phyloP scores from a whole-genome alignment of 2,113 vertebrate species.

The Australoheros scitulus region DNA sequence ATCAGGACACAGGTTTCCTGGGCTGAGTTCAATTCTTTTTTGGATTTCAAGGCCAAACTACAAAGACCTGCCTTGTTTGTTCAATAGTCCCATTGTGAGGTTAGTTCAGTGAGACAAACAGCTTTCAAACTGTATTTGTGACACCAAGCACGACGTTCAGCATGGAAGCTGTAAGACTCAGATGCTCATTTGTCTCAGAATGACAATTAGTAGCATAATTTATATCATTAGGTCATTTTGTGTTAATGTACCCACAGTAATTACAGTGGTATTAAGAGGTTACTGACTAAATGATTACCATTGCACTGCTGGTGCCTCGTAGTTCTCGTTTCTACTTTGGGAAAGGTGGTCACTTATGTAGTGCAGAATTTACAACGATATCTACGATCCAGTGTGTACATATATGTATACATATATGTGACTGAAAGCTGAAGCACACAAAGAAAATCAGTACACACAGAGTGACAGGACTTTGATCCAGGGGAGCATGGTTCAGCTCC shows the following conservation, averaged over 20 bases:
- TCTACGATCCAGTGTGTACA: background rate
- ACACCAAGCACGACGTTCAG: slow-evolving; percentile 46
- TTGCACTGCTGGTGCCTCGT: background rate
- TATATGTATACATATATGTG: no score
- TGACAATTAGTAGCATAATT: slow-evolving; percentile 61
- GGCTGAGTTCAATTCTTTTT: slow-evolving; percentile 42
- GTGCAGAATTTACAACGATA: background rate
- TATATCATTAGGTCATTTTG: slow-evolving; percentile 43
- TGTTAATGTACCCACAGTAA: slow-evolving; percentile 22
- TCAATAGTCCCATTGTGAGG: slow-evolving; percentile 65
- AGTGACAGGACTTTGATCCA: no score
- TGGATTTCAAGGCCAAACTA: slow-evolving; percentile 61
- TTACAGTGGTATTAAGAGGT: slow-evolving; percentile 2
- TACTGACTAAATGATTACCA: slow-evolving; percentile 1
- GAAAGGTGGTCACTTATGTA: background rate
- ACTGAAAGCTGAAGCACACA: no score
- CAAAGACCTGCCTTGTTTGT: slow-evolving; percentile 67
- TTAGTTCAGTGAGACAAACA: slow-evolving; percentile 61
- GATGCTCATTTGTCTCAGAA: slow-evolving; percentile 49
- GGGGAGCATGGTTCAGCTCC: no score
- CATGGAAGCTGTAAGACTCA: slow-evolving; percentile 18
- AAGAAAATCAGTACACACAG: no score
- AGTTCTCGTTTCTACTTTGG: slow-evolving; percentile 1
- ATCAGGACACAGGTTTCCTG: slow-evolving; percentile 62
- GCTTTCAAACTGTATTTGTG: slow-evolving; percentile 63